Conservation (phyloP, 1,140 invertebrate species). For the Phymorhynchus buccinoides region DNA sequence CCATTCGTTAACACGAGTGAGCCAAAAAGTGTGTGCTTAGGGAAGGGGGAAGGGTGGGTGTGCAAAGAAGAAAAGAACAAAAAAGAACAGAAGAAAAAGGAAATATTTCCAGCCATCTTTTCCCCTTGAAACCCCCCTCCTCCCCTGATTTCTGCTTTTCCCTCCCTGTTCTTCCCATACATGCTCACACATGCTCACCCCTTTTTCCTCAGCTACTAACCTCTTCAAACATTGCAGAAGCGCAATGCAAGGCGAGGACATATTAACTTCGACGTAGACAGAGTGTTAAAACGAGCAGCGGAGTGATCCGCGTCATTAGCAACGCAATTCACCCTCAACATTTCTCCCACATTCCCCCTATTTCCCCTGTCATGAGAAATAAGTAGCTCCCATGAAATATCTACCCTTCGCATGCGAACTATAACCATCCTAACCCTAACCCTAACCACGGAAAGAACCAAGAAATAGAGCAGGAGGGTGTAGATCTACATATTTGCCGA, state of each 20-base stretch:
- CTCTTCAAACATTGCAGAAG: not conserved
- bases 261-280: not conserved
- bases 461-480: no score
- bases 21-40: not conserved
- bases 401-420: no score
- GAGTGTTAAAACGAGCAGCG: conserved; percentile 20
- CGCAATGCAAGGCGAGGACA: not conserved
- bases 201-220: not conserved
- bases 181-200: not conserved
- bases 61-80: no score
- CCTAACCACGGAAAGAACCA: no score
- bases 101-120: no score
- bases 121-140: not conserved
- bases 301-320: conserved; percentile 28
- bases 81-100: no score
- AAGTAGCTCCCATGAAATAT: no score
- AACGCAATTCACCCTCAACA: conserved; percentile 15
- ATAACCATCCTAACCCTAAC: no score
- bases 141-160: not conserved
- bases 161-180: not conserved
- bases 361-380: no score
- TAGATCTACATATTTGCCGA: no score
- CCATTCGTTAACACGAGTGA: not conserved
- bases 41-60: not conserved
- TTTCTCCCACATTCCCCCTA: no score